Base-by-base conservation (phyloP, 2,888 invertebrate species). In the Lasioglossum marginatum region DNA sequence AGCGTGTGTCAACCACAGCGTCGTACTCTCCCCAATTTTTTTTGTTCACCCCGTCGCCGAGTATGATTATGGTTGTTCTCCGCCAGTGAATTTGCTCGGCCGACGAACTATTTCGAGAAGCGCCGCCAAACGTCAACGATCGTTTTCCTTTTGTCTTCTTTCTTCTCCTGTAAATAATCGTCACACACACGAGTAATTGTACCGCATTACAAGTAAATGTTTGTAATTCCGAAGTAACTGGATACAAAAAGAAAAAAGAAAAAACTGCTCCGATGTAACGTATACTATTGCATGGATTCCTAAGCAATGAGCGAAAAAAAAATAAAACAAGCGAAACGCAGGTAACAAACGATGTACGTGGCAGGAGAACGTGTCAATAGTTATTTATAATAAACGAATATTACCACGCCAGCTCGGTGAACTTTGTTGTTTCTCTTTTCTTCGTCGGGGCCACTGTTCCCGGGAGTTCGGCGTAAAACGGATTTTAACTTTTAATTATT, bases 361-460 rank as follows among this genome's bases (percentile, higher is more conserved):
- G 89, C 85, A 88, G 89, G 90, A 89, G 92, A 89, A 92, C 91
- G 91, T 92, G 92, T 93, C 92, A 91, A 93, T 93, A 93, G 92
- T 93, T 93, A 93, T 93, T 94, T 94, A 93, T 94, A 93, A 94
- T 93, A 93, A 94, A 93, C 91, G 85, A 93, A 93, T 93, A 93
- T 93, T 92, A 93, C 90, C 91, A 93, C 91, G 89, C 87, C 79
- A 85, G 63, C n/a, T 60, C 37, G 48, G 45, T 37, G 8, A 14
- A 57, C 12, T 68, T 16, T 60, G 27, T n/a, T n/a, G 60, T 27
- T 4, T 27, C 10, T 14, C 14, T 16, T 52, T 52, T 52, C 23
- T 23, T 52, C 23, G 19, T 52, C 23, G 19, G 10, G 1, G n/a
- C 8, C 10, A n/a, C 57, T 57, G 5, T 57, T 57, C 8, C n/a